A percentile compares a stretch with the other conserved stretches of the same genome.
These are phyloP conservation scores for Calephelis virginiensis DNA, from an alignment of 1,140 invertebrate genomes.

Conservation along the genomic window DNA sequence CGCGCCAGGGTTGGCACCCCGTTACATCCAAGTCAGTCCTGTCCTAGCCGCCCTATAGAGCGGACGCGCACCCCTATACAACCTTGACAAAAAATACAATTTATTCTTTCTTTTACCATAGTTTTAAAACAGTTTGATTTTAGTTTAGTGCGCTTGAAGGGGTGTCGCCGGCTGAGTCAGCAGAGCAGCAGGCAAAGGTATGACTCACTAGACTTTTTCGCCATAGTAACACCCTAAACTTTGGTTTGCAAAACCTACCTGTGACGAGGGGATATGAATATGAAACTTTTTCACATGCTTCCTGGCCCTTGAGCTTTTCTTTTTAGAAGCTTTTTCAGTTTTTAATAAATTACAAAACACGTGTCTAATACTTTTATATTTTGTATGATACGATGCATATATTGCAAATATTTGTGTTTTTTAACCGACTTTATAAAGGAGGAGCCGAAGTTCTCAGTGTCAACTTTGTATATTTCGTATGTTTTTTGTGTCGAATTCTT, in stretches of 20 bases:
- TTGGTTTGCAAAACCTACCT: constrained; percentile 12
- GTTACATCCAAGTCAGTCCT: constrained; percentile 51
- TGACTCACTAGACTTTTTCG: constrained; percentile 58
- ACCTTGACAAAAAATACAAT: constrained; percentile 29
- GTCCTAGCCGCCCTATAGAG: constrained; percentile 56
- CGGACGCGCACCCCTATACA: constrained; percentile 66
- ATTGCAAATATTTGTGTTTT: no score
- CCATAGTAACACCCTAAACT: constrained; percentile 69
- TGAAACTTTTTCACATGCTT: no score
- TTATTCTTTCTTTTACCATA: constrained; percentile 16
- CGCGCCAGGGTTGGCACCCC: constrained; percentile 60
- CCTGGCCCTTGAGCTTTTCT: no score
- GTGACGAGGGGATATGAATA: background rate
- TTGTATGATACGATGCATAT: no score
- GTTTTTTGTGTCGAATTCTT: no score
- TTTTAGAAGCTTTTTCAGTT: no score
- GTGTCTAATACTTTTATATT: no score
- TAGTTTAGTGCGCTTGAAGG: constrained; percentile 39
- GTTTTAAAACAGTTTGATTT: constrained; percentile 26
- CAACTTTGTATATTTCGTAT: no score
- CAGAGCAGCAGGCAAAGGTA: constrained; percentile 59
- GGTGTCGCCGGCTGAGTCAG: constrained; percentile 64
- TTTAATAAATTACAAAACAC: no score
- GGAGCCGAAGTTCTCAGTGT: no score
- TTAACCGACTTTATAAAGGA: no score